Evolutionary conservation across 2,888 invertebrate genomes (phyloP), one percentile per base, ranked within the genome.

Genomic region (Fragum sueziense): DNA sequence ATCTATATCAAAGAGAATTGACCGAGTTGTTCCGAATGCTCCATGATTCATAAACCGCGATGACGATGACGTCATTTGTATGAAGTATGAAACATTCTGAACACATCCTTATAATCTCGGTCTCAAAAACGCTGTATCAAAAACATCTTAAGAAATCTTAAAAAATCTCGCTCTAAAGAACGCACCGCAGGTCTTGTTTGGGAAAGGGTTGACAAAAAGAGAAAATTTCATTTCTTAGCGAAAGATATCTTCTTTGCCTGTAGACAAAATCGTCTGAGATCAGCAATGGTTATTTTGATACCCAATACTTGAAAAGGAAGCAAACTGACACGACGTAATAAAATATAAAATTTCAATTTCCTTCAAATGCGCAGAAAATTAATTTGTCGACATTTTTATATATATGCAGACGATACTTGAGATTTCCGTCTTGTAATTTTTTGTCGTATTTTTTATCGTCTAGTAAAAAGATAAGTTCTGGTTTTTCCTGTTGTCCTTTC

Each of bases 321-420:
- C 31, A 61, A n/a, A n/a, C n/a, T n/a, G n/a, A 47, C 47, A 47
- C 47, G 47, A 47, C n/a, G n/a, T 47, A 47, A 47, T 47, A 47
- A 47, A 47, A 47, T 61, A 61, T 61, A n/a, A 33, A 33, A 61
- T 29, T 61, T 33, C 61, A 61, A 61, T 61, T 61, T 61, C 61
- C 61, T 61, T 61, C 61, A 61, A 33, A 29, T 61, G 33, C 61
- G 33, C 9, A 31, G 31, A 61, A 61, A 33, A 33, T 47, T 61
- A 33, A 61, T 33, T 61, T 61, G 31, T 61, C 61, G 31, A 20
- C 33, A n/a, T 31, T 33, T 31, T 61, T 31, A n/a, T 47, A 9
- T 47, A 47, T 4, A 47, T 20, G 47, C 61, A 61, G 61, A 61
- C 61, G 61, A 33, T 20, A 61, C n/a, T n/a, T 33, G 61, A 61